Evolutionary conservation across 2,113 vertebrate genomes (phyloP).

Genomic region (Daboia siamensis): DNA sequence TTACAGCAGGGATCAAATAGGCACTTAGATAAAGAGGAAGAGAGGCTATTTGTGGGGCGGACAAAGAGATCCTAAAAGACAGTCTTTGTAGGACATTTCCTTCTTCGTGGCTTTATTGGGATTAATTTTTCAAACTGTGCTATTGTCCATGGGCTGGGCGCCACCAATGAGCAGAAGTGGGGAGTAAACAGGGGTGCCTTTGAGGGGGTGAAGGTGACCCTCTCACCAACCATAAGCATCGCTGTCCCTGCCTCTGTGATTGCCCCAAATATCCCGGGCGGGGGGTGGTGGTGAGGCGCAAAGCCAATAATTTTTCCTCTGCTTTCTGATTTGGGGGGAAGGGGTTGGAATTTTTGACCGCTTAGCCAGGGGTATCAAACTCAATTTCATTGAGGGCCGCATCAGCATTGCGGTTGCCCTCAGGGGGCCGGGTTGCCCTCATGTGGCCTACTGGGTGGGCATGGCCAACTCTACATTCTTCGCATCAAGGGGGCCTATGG

Average conservation of each 20-base stretch:
- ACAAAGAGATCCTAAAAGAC: not conserved
- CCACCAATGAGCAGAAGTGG: not conserved
- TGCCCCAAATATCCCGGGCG: not conserved
- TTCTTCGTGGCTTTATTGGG: not conserved
- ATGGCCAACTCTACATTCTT: no score
- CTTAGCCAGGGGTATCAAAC: no score
- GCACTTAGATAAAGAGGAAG: constrained; percentile 19
- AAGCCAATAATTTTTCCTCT: not conserved
- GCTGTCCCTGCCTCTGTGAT: not conserved
- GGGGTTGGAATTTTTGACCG: not conserved
- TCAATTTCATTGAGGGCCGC: no score
- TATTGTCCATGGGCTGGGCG: not conserved
- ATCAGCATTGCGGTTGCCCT: no score
- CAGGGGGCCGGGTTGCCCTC: no score
- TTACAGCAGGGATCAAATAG: constrained; percentile 14
- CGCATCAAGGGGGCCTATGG: no score
- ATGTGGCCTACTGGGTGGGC: no score
- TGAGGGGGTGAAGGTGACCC: not conserved
- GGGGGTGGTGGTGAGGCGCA: not conserved
- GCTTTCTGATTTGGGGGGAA: not conserved
- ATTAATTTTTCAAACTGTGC: not conserved
- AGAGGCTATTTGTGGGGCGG: not conserved
- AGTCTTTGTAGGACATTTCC: not conserved
- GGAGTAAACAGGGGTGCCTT: not conserved
- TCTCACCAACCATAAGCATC: not conserved